Evolutionary conservation across 2,113 vertebrate genomes (phyloP), one percentile per base, ranked within the genome.

Genomic region (Zosterops japonicus): DNA sequence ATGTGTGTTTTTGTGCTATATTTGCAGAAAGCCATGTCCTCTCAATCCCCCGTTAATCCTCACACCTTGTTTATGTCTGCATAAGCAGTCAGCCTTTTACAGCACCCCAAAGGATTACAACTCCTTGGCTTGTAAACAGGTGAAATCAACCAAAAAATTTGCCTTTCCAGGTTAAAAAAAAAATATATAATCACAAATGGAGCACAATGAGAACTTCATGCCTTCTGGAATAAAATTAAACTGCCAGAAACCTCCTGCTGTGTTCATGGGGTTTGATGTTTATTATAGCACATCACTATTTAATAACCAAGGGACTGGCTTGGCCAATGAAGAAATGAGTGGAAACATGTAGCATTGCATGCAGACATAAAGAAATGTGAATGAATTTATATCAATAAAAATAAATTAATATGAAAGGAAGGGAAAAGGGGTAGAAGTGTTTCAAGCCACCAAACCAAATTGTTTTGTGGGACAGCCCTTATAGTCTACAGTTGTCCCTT

Each of bases 201-300:
- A 93, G 23, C 56, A 71, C 85, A 93, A 78, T 83, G 49, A 83
- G 56, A 93, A 64, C n/a, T 77, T 92, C 57, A 71, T 53, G 77
- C 44, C 47, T 92, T 79, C 64, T 76, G 80, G 72, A 96, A 92
- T 78, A 87, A 74, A 95, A 94, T 90, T 85, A 87, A 90, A 75
- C 31, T 79, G 83, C 60, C 90, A 87, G 80, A 49, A 94, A 21
- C 31, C 31, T 90, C 76, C 76, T 95, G 92, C 63, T 6, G 1
- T 9, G 31, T 90, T 92, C 44, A 53, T 35, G 39, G 60, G 44
- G 41, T 86, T 90, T 68, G 56, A 91, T 80, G 52, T 72, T 94
- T 83, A 42, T 90, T 93, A 81, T 23, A 36, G 61, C 83, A 92
- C 35, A 46, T 36, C 2, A 1, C 31, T 86, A 55, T 63, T 70